Conservation (phyloP, 2,113 vertebrate species). For the Lonchura striata region DNA sequence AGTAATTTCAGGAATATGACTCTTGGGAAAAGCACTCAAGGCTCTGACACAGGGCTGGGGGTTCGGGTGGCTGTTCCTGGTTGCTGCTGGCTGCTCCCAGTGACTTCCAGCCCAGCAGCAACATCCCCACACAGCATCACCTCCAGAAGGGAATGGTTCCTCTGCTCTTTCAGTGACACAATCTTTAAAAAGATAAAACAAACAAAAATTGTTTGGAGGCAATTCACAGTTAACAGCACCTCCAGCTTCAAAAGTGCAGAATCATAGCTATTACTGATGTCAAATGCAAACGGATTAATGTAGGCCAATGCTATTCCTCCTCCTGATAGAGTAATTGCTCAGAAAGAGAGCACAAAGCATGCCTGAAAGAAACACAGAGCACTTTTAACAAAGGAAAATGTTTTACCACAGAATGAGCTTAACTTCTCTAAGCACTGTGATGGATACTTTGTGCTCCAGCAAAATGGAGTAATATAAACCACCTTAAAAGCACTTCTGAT, state of each 20-base stretch:
- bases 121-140: not conserved
- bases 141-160: not conserved
- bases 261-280: not conserved
- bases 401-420: not conserved
- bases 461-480: not conserved
- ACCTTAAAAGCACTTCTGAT: not conserved
- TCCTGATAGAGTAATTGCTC: not conserved
- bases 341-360: not conserved
- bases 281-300: not conserved
- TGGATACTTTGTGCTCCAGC: not conserved
- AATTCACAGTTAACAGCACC: not conserved
- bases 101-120: not conserved
- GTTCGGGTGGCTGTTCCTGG: not conserved
- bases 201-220: not conserved
- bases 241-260: conserved; percentile 3
- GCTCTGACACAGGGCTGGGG: not conserved
- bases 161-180: not conserved
- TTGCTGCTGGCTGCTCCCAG: not conserved
- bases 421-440: not conserved
- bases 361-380: not conserved
- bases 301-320: not conserved
- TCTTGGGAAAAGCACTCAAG: not conserved
- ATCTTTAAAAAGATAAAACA: not conserved
- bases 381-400: not conserved
- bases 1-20: not conserved